Evolutionary conservation across 2,113 vertebrate species (phyloP).

Genomic region (Syrrhaptes paradoxus): DNA sequence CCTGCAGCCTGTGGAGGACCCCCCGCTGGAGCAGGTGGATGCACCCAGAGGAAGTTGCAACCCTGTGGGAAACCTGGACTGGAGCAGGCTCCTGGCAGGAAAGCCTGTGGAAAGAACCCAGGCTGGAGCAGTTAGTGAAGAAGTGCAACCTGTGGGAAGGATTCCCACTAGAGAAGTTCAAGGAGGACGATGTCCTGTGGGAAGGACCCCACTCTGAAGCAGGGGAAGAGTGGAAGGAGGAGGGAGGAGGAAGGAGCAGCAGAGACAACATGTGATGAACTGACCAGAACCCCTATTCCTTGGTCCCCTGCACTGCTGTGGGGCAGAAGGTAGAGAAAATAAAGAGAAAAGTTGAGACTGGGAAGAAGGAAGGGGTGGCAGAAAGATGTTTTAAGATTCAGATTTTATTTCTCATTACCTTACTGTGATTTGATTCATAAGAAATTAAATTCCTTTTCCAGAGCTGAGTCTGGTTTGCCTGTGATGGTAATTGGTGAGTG

Average conservation of each 20-base stretch:
- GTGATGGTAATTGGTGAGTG: neutral
- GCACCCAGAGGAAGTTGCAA: too few species aligned
- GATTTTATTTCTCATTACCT: neutral
- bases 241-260: neutral
- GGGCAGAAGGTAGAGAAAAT: neutral
- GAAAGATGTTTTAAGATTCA: neutral
- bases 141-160: neutral
- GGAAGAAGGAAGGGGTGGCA: neutral
- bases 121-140: neutral
- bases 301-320: fast-evolving
- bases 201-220: neutral
- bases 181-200: neutral
- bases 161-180: neutral
- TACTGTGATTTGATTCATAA: neutral
- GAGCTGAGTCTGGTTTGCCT: neutral
- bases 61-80: too few species aligned
- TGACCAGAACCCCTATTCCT: neutral
- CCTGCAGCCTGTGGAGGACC: too few species aligned
- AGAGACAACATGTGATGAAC: neutral
- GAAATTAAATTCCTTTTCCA: neutral
- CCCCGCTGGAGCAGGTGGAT: too few species aligned
- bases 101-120: too few species aligned
- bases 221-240: neutral
- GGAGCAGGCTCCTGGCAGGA: too few species aligned
- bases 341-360: neutral